These are phyloP conservation scores for Phenganax subtilis DNA, from an alignment of 92 coral and sea anemone genomes.

Conservation along the genomic window DNA sequence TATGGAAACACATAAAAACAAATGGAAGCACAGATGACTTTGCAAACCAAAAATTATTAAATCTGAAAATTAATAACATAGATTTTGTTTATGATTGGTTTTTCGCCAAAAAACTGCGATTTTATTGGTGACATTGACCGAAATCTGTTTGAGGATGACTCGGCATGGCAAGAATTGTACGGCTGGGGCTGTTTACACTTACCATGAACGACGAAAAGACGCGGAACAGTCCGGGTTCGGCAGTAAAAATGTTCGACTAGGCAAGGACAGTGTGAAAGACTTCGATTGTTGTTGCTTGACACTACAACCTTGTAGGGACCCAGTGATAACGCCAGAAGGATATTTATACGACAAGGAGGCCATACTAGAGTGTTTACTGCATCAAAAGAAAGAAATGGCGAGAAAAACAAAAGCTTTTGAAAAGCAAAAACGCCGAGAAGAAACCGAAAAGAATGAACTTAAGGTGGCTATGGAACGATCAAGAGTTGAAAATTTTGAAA, in stretches of 20 bases:
- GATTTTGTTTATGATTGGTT: too few relatives aligned
- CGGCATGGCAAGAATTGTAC: conserved; percentile 93
- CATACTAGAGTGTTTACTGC: conserved; percentile 80
- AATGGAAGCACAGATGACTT: too few relatives aligned
- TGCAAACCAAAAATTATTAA: too few relatives aligned
- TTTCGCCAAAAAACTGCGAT: background rate
- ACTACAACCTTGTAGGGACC: conserved; percentile 88
- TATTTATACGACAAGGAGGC: conserved; percentile 89
- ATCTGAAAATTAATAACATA: too few relatives aligned
- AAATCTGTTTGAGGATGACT: conserved; percentile 55
- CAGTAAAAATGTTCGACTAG: conserved; percentile 88
- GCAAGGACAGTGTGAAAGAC: conserved; percentile 88
- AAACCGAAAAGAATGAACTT: conserved; percentile 62
- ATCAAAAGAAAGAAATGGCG: conserved; percentile 87
- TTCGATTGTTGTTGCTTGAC: conserved; percentile 93
- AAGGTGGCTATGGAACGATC: conserved; percentile 60
- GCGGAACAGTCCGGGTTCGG: conserved; percentile 90
- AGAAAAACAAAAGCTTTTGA: conserved; percentile 88
- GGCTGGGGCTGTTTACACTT: conserved; percentile 88
- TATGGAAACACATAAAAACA: too few relatives aligned
- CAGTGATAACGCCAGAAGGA: conserved; percentile 81
- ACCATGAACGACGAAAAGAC: conserved; percentile 88
- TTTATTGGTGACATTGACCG: background rate
- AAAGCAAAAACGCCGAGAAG: conserved; percentile 70
- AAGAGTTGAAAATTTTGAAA: conserved; percentile 73